Evolutionary conservation across 2,113 vertebrate species (phyloP), one percentile per base, ranked within the genome.

Genomic region (Pomatostomus ruficeps): DNA sequence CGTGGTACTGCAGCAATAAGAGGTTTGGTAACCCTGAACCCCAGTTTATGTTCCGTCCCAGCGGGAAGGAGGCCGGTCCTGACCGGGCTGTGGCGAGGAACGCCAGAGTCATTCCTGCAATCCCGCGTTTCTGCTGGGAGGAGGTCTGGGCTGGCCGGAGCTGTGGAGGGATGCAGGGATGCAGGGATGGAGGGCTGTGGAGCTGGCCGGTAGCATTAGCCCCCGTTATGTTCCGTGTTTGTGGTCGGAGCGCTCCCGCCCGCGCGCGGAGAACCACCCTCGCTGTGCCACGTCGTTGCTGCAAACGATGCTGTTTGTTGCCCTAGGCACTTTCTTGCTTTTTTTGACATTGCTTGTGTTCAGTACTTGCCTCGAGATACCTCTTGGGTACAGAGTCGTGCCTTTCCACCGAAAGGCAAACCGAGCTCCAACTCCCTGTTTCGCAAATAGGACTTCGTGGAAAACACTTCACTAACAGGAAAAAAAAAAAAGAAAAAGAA

Each of bases 1-100:
- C 6, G 5, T 40, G 42, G 62, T 59, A 71, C 95, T 87, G 95
- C 96, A 97, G 96, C 97, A 96, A 89, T 95, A 95, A 96, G 93
- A 96, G 92, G 94, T 93, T 96, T 88, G 45, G 70, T 52, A 66
- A 78, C 95, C 96, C 96, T 97, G 87, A 96, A 93, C 74, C 92
- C 89, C 74, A 90, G 96, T 93, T 96, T 71, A 59, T 92, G 91
- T 96, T 93, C 97, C 54, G 92, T 95, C 97, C 86, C 96, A 15
- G 62, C 12, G 94, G 83, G 91, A 88, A 15, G 74, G 61, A 61
- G 79, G 79, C 65, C 84, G 24, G 86, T 83, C 96, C 94, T 80
- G 66, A 40, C 15, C 2, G 18, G 85, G 77, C 29, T 22, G 42
- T 57, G 88, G 59, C 33, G 19, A 89, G 85, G 94, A 93, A 82